These are phyloP conservation scores for Ptychobarbus kaznakovi DNA, from an alignment of 2,797 vertebrate species.

Conservation along the genomic window DNA sequence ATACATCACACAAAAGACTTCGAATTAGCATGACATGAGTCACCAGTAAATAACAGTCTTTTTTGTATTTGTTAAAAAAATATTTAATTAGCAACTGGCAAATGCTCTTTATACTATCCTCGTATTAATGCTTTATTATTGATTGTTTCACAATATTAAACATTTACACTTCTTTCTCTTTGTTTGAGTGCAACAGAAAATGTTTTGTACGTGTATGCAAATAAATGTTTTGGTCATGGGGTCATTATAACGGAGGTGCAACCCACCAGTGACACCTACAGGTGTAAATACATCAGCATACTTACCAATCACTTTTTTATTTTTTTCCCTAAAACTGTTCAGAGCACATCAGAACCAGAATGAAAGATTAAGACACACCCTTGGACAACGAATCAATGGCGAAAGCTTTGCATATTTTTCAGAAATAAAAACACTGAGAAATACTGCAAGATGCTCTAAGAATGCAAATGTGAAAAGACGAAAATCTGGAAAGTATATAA, in stretches of 20 bases:
- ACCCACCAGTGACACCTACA: conserved; percentile 63
- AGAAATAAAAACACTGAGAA: background rate
- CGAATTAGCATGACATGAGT: background rate
- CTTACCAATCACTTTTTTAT: background rate
- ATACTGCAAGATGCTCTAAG: background rate
- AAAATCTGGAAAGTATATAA: background rate
- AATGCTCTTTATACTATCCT: background rate
- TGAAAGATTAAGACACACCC: conserved; percentile 3
- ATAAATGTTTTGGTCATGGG: background rate
- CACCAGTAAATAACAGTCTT: background rate
- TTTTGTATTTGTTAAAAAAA: background rate
- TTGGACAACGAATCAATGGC: background rate
- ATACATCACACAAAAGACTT: conserved; percentile 3
- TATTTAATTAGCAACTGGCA: background rate
- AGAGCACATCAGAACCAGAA: background rate
- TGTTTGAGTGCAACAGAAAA: background rate
- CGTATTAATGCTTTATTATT: background rate
- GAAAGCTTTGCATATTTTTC: background rate
- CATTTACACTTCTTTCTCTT: background rate
- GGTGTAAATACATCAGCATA: conserved; percentile 32
- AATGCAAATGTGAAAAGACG: background rate
- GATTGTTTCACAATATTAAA: no score
- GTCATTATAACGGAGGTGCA: background rate
- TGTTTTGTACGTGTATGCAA: background rate
- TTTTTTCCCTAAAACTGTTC: background rate